Evolutionary conservation across 2,797 vertebrate genomes (phyloP).

Genomic region (Eulemur mongoz): DNA sequence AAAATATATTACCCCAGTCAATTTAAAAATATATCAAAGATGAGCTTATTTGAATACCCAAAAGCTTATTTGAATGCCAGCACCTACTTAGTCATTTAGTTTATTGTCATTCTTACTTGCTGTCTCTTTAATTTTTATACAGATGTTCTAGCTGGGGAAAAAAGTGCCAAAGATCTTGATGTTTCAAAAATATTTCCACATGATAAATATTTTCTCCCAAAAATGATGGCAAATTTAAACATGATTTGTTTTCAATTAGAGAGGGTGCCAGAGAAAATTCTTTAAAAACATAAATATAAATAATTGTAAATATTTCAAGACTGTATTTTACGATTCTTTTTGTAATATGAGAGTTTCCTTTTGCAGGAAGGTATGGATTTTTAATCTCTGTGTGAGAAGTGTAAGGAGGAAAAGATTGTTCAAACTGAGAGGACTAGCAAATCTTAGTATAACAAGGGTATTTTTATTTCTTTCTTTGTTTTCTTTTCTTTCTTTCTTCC

Average conservation of each 20-base stretch:
- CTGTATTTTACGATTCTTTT: not conserved
- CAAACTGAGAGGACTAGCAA: not conserved
- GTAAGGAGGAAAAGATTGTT: not conserved
- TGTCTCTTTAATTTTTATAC: not conserved
- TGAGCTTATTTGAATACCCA: not conserved
- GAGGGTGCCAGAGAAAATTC: not conserved
- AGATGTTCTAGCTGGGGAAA: not conserved
- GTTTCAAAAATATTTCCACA: not conserved
- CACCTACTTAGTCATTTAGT: not conserved
- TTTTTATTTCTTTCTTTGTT: not conserved
- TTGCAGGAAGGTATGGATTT: not conserved
- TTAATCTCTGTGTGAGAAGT: not conserved
- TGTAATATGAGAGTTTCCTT: not conserved
- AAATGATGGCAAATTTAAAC: not conserved
- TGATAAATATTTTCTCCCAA: not conserved
- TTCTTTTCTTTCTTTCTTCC: too few relatives aligned
- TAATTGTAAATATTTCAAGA: slow-evolving; percentile 6
- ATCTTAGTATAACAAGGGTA: not conserved
- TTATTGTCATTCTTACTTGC: not conserved
- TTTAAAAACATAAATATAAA: not conserved
- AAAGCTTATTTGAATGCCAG: not conserved
- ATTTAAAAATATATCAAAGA: not conserved
- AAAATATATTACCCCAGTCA: not conserved
- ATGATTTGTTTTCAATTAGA: not conserved
- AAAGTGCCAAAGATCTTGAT: not conserved